Percentiles rank a stretch among this genome's conserved stretches.
phyloP scores from a whole-genome alignment of 2,113 vertebrate genomes.

The Myrmophylax atrothorax region DNA sequence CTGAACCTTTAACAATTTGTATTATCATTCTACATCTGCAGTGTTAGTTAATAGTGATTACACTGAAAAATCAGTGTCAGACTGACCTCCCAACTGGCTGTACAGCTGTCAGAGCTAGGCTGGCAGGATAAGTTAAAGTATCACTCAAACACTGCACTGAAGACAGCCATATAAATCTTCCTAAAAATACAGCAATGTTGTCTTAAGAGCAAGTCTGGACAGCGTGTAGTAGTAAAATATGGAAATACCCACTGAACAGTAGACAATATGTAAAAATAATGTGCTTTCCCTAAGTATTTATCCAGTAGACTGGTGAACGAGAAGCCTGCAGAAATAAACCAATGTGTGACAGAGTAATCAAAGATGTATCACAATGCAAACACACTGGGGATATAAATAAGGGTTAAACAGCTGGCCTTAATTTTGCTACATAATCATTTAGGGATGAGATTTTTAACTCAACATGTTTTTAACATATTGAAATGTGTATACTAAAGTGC shows the following conservation, averaged over 20 bases:
- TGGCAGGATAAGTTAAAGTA: background rate
- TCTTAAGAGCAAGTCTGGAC: conserved; percentile 12
- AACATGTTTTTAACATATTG: background rate
- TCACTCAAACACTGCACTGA: background rate
- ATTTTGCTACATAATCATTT: conserved; percentile 19
- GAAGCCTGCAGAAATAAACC: background rate
- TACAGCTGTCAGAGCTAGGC: background rate
- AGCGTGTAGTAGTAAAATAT: background rate
- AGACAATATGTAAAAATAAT: background rate
- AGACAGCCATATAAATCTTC: conserved; percentile 15
- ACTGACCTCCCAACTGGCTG: background rate
- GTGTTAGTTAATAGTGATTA: background rate
- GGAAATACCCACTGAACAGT: background rate
- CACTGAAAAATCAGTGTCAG: conserved; percentile 28
- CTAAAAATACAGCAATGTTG: background rate
- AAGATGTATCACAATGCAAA: background rate
- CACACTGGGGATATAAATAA: background rate
- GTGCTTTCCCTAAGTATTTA: background rate
- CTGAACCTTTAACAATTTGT: background rate
- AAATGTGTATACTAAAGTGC: background rate
- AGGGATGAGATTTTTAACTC: conserved; percentile 13
- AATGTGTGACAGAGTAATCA: background rate
- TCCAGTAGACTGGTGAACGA: background rate
- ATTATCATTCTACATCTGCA: background rate
- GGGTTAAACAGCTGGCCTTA: conserved; percentile 21